Conservation (phyloP, 2,113 vertebrate genomes). For the Chionis minor region DNA sequence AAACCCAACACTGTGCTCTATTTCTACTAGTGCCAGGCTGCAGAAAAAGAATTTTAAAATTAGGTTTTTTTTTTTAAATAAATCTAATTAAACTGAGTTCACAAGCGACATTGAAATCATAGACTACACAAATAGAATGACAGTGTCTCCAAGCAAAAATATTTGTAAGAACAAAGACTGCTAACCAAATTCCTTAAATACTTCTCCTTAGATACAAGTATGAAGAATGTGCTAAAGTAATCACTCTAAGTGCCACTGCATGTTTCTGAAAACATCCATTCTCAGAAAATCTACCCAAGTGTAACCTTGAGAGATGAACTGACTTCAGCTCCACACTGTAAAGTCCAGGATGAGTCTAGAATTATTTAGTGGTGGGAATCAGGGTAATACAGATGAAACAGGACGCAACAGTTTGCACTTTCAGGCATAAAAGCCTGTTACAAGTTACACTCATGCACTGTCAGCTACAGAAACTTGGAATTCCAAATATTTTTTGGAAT, state of each 20-base stretch:
- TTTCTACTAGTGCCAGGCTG: conserved; percentile 14
- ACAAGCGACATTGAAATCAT: neutral
- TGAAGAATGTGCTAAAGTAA: conserved; percentile 54
- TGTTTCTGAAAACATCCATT: conserved; percentile 43
- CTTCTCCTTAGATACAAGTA: conserved; percentile 44
- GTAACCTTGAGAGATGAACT: conserved; percentile 15
- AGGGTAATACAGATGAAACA: neutral
- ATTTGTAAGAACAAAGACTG: conserved; percentile 43
- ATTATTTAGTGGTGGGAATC: neutral
- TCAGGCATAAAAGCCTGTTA: neutral
- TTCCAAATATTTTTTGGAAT: neutral
- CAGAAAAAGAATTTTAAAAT: neutral
- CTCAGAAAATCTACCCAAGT: conserved; percentile 42
- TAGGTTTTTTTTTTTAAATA: neutral
- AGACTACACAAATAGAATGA: conserved; percentile 8
- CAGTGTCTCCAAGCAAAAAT: conserved; percentile 45
- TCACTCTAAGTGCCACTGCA: neutral
- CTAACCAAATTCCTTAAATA: conserved; percentile 56
- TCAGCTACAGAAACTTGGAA: neutral
- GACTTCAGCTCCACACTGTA: neutral
- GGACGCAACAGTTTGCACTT: neutral
- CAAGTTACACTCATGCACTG: neutral
- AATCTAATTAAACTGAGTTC: conserved; percentile 15
- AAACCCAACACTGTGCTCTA: neutral
- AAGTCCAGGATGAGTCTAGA: neutral